Conservation (phyloP, 2,888 invertebrate genomes). For the Scelioninae gen. 1 region DNA sequence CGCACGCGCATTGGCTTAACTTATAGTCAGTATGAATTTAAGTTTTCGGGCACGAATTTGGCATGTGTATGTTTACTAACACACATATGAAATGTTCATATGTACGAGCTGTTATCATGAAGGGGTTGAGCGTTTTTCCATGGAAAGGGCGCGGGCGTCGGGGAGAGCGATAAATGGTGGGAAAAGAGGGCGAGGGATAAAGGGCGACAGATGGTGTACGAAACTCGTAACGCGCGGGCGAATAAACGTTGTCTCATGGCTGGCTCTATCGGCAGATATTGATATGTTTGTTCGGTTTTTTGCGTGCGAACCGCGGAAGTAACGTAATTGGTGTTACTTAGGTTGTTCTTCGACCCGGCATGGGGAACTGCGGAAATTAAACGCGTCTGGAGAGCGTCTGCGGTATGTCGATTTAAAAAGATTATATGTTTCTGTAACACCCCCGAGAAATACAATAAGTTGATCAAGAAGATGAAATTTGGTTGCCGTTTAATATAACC, state of each 20-base stretch:
- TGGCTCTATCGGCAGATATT: constrained; percentile 42
- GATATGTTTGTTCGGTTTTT: constrained; percentile 53
- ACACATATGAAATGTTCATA: constrained; percentile 2
- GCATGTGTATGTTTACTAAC: constrained; percentile 18
- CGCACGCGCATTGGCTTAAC: constrained; percentile 2
- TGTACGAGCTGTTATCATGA: constrained; percentile 3
- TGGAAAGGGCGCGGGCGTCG: constrained; percentile 43
- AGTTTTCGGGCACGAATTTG: constrained; percentile 23
- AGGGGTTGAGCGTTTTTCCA: constrained; percentile 55
- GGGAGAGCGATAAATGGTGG: constrained; percentile 43
- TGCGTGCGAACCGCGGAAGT: constrained; percentile 56
- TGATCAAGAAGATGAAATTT: no score
- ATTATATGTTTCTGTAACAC: constrained; percentile 3
- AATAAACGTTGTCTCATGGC: constrained; percentile 50
- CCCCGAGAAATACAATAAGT: no score
- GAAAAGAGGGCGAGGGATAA: constrained; percentile 54
- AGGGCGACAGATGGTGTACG: constrained; percentile 62
- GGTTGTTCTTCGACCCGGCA: constrained; percentile 45
- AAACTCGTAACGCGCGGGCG: constrained; percentile 55
- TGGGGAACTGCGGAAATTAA: constrained; percentile 58
- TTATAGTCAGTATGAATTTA: background rate
- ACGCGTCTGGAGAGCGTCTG: constrained; percentile 54
- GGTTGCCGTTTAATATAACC: no score
- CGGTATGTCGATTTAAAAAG: constrained; percentile 51
- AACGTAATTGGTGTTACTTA: constrained; percentile 58